phyloP scores from a whole-genome alignment of 2,888 invertebrate genomes.

The Mylabris sibirica region DNA sequence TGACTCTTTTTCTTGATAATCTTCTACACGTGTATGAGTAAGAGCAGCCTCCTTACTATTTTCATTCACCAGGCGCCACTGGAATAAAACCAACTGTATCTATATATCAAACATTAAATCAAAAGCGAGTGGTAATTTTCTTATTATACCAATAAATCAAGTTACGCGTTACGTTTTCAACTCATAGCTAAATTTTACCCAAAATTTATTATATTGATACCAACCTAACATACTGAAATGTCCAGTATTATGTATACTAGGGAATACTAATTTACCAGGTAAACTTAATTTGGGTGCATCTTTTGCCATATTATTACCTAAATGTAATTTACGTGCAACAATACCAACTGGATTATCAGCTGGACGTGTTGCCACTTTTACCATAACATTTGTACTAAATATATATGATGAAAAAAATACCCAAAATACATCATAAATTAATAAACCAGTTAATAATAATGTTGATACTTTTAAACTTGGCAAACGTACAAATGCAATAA shows the following conservation, averaged over 20 bases:
- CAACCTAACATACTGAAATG: conserved; percentile 93
- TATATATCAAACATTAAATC: too few relatives aligned
- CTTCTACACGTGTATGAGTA: too few relatives aligned
- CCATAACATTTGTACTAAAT: conserved; percentile 99
- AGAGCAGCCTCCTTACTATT: too few relatives aligned
- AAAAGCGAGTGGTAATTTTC: too few relatives aligned
- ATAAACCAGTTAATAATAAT: conserved; percentile 87
- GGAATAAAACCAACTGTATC: too few relatives aligned
- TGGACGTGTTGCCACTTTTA: conserved; percentile 86
- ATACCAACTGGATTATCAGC: conserved; percentile 93
- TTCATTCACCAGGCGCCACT: too few relatives aligned
- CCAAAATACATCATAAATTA: conserved; percentile 98
- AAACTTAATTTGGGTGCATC: conserved; percentile 95
- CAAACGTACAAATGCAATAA: conserved; percentile 94
- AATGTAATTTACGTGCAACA: conserved; percentile 90
- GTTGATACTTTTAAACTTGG: conserved; percentile 97
- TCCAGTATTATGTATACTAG: conserved; percentile 94
- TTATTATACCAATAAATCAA: too few relatives aligned
- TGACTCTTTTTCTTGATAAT: too few relatives aligned
- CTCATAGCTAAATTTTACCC: too few relatives aligned
- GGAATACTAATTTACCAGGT: conserved; percentile 96
- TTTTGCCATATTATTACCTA: conserved; percentile 82
- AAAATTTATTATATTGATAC: background rate
- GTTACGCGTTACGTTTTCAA: too few relatives aligned
- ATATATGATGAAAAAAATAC: conserved; percentile 98